These are phyloP conservation scores for Danio jaintianensis DNA, from an alignment of 2,797 vertebrate species.

Conservation along the genomic window DNA sequence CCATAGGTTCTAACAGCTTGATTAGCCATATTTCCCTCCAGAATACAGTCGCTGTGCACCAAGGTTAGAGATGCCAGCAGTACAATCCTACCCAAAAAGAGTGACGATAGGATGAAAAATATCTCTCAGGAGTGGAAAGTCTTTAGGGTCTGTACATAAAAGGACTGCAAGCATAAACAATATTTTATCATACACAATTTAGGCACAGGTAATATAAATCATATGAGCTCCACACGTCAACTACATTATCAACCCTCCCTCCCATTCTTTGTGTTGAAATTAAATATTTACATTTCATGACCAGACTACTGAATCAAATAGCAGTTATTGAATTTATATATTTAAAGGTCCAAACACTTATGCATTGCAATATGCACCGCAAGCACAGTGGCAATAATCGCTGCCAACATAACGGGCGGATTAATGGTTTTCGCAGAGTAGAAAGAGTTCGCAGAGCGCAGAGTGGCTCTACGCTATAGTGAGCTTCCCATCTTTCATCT, in stretches of 20 bases:
- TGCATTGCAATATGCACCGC: constrained; percentile 28
- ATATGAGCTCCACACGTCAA: constrained; percentile 63
- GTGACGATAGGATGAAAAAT: constrained; percentile 64
- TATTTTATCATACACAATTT: constrained; percentile 75
- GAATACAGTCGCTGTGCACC: background rate
- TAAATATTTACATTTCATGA: constrained; percentile 65
- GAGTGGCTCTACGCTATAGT: background rate
- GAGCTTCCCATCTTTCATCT: constrained; percentile 26
- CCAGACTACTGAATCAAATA: constrained; percentile 53
- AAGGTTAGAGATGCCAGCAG: background rate
- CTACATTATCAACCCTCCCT: constrained; percentile 67
- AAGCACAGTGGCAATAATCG: constrained; percentile 10
- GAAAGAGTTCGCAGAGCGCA: too few relatives aligned
- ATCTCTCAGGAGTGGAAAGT: constrained; percentile 51
- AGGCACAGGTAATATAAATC: constrained; percentile 67
- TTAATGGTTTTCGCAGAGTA: constrained; percentile 15
- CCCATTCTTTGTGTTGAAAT: constrained; percentile 58
- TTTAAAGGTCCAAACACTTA: constrained; percentile 38
- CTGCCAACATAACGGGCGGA: constrained; percentile 19
- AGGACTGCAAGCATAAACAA: constrained; percentile 66
- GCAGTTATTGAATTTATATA: constrained; percentile 47
- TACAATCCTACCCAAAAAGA: constrained; percentile 15
- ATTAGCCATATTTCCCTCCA: constrained; percentile 21
- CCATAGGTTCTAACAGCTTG: constrained; percentile 29
- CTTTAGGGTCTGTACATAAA: constrained; percentile 57